Evolutionary conservation across 2,888 invertebrate genomes (phyloP).

Genomic region (Drosophila sordidula): DNA sequence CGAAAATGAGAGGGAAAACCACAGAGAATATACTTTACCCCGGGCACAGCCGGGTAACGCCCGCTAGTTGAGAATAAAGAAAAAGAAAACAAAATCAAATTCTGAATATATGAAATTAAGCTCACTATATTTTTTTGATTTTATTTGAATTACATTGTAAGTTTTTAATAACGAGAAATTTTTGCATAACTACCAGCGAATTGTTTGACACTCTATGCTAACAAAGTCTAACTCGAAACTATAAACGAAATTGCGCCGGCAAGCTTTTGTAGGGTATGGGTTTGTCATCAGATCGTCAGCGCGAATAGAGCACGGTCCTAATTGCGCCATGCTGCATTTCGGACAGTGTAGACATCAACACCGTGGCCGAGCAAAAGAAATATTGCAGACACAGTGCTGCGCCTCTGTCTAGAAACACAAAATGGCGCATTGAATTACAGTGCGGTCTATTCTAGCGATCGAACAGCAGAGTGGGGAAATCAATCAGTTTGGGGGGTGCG

Average conservation of each 20-base stretch:
- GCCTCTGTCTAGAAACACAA: constrained; percentile 23
- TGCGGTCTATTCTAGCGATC: constrained; percentile 18
- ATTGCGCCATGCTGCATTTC: constrained; percentile 34
- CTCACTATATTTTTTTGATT: constrained; percentile 14
- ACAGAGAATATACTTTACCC: too few relatives aligned
- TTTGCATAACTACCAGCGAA: constrained; percentile 39
- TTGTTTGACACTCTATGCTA: constrained; percentile 23
- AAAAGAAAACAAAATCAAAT: constrained; percentile 1
- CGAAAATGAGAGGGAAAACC: too few relatives aligned
- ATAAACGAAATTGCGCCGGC: constrained; percentile 16
- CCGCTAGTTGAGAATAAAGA: neutral
- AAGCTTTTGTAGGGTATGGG: neutral
- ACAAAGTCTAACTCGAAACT: constrained; percentile 21
- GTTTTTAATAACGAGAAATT: constrained; percentile 44
- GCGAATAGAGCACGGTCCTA: constrained; percentile 18
- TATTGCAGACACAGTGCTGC: constrained; percentile 2
- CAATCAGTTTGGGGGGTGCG: neutral
- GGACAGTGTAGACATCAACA: constrained; percentile 20
- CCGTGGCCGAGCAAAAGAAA: neutral
- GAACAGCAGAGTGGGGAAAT: neutral
- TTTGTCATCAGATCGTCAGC: constrained; percentile 7
- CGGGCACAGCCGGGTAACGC: neutral
- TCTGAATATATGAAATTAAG: constrained; percentile 3
- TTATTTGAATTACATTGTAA: constrained; percentile 26
- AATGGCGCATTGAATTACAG: constrained; percentile 32